These are phyloP conservation scores for Acrobasis suavella DNA, from an alignment of 2,888 invertebrate species.

Conservation along the genomic window DNA sequence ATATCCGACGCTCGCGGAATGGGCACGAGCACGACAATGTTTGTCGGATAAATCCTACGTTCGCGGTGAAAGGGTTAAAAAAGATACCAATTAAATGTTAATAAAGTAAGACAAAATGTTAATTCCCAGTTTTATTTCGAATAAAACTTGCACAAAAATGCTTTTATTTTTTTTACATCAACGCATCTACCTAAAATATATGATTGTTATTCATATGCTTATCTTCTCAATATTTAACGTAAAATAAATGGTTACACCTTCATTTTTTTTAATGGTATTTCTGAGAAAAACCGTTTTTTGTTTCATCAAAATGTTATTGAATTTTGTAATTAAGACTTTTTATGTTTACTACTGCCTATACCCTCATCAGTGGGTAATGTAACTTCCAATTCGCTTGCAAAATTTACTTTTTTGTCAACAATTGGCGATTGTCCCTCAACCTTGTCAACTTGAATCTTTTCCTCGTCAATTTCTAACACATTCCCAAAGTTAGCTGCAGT, in stretches of 20 bases:
- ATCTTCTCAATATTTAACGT: slow-evolving; percentile 13
- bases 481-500: slow-evolving; percentile 61
- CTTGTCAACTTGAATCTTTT: slow-evolving; percentile 27
- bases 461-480: slow-evolving; percentile 42
- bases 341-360: slow-evolving; percentile 58
- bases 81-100: background rate
- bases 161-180: slow-evolving; percentile 15
- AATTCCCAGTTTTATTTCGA: slow-evolving; percentile 17
- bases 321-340: slow-evolving; percentile 71
- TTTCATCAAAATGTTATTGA: slow-evolving; percentile 18
- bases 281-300: slow-evolving; percentile 23
- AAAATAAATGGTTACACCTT: slow-evolving; percentile 7
- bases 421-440: slow-evolving; percentile 27
- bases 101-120: slow-evolving; percentile 12
- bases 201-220: slow-evolving; percentile 8
- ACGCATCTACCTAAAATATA: slow-evolving; percentile 9
- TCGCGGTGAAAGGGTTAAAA: too few species aligned
- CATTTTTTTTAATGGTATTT: slow-evolving; percentile 24
- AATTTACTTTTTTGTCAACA: slow-evolving; percentile 54
- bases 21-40: too few species aligned
- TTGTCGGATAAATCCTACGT: too few species aligned
- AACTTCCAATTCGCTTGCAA: slow-evolving; percentile 52
- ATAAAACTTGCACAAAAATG: slow-evolving; percentile 13
- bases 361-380: slow-evolving; percentile 43
- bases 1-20: too few species aligned